Conservation (phyloP, 1,140 invertebrate genomes). For the Calycopis cecrops region DNA sequence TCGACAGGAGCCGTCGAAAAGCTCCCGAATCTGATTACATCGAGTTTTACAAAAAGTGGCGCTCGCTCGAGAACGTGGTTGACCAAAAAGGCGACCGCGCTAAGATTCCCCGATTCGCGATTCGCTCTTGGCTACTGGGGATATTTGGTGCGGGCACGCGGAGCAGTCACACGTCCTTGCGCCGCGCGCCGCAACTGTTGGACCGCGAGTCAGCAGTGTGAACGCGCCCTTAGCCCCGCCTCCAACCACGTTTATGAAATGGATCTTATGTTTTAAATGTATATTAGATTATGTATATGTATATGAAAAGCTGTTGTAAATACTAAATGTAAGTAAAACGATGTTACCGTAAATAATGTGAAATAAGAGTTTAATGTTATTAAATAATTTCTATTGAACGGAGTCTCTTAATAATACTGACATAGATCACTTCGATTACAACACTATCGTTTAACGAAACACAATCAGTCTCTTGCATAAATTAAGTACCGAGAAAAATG, state of each 20-base stretch:
- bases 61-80: constrained; percentile 83
- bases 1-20: constrained; percentile 56
- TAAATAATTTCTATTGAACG: constrained; percentile 73
- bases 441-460: constrained; percentile 27
- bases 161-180: constrained; percentile 78
- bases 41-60: constrained; percentile 81
- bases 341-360: constrained; percentile 74
- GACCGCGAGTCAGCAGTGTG: constrained; percentile 69
- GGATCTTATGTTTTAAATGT: constrained; percentile 10
- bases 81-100: constrained; percentile 66
- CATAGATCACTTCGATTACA: constrained; percentile 53
- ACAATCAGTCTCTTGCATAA: constrained; percentile 20
- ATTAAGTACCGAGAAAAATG: constrained; percentile 15
- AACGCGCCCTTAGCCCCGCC: constrained; percentile 21
- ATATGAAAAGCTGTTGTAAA: constrained; percentile 69
- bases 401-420: constrained; percentile 70
- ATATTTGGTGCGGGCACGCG: constrained; percentile 80
- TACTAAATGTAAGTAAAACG: constrained; percentile 73
- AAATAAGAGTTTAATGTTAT: constrained; percentile 75
- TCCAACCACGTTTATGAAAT: not conserved
- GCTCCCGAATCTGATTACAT: constrained; percentile 68
- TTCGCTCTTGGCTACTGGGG: constrained; percentile 81
- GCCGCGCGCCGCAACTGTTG: constrained; percentile 72
- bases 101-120: constrained; percentile 72
- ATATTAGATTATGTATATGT: constrained; percentile 35